Evolutionary conservation across 2,888 invertebrate genomes (phyloP).

Genomic region (Anthoptus insignis): DNA sequence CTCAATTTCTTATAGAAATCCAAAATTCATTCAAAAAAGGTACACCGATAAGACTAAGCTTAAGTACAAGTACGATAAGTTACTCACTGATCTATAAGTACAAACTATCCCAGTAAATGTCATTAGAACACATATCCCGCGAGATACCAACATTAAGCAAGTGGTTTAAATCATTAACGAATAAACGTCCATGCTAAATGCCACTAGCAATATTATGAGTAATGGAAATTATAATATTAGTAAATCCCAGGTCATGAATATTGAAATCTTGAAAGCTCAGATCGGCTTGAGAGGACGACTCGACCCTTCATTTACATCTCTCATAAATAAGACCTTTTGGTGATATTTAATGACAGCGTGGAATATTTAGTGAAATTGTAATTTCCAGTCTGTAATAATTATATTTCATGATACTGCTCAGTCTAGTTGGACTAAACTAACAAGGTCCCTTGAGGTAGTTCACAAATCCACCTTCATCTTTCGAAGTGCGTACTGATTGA

Average conservation of each 20-base stretch:
- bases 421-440: too few species aligned
- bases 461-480: too few species aligned
- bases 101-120: neutral
- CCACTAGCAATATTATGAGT: slow-evolving; percentile 5
- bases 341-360: neutral
- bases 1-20: too few species aligned
- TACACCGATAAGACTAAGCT: neutral
- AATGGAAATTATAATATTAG: slow-evolving; percentile 18
- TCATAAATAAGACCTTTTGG: slow-evolving; percentile 16
- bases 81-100: too few species aligned
- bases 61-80: neutral
- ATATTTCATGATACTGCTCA: too few species aligned
- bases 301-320: slow-evolving; percentile 28
- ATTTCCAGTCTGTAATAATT: too few species aligned
- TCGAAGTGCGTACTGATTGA: too few species aligned
- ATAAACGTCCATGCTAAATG: neutral
- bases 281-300: slow-evolving; percentile 5
- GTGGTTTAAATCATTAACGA: neutral
- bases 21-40: neutral
- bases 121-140: neutral
- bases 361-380: neutral
- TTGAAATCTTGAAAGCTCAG: slow-evolving; percentile 35
- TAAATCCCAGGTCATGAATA: slow-evolving; percentile 34
- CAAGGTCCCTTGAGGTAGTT: too few species aligned
- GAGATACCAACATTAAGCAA: neutral